Evolutionary conservation across 2,888 invertebrate genomes (phyloP).

Genomic region (Papilio demoleus): DNA sequence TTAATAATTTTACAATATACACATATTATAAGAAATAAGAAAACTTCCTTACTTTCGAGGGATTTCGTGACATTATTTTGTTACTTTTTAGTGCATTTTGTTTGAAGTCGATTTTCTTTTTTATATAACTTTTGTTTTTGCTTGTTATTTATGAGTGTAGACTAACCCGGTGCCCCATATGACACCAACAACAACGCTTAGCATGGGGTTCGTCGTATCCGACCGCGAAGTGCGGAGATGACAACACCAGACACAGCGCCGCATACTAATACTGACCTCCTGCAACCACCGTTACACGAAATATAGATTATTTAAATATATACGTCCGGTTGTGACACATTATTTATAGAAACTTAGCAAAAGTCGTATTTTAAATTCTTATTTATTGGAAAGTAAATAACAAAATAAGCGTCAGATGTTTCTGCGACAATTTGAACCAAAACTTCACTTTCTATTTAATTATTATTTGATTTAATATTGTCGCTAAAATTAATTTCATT

Average conservation of each 20-base stretch:
- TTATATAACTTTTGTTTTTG: not conserved
- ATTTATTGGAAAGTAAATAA: not conserved
- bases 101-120: too few species aligned
- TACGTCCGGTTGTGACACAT: not conserved
- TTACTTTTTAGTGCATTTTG: too few species aligned
- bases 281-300: not conserved
- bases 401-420: not conserved
- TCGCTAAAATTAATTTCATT: too few species aligned
- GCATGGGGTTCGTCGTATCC: not conserved
- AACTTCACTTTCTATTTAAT: not conserved
- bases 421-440: not conserved
- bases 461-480: conserved; percentile 1
- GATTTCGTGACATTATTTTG: too few species aligned
- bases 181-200: not conserved
- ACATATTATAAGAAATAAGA: too few species aligned
- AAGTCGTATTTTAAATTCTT: too few species aligned
- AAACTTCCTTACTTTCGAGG: too few species aligned
- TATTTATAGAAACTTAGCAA: not conserved
- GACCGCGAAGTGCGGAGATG: not conserved
- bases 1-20: too few species aligned
- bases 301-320: not conserved
- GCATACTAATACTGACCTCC: conserved; percentile 21
- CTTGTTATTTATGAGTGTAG: too few species aligned
- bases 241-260: not conserved
- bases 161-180: not conserved